Evolutionary conservation across 2,888 invertebrate genomes (phyloP).

Genomic region (Lithophane semibrunnea): DNA sequence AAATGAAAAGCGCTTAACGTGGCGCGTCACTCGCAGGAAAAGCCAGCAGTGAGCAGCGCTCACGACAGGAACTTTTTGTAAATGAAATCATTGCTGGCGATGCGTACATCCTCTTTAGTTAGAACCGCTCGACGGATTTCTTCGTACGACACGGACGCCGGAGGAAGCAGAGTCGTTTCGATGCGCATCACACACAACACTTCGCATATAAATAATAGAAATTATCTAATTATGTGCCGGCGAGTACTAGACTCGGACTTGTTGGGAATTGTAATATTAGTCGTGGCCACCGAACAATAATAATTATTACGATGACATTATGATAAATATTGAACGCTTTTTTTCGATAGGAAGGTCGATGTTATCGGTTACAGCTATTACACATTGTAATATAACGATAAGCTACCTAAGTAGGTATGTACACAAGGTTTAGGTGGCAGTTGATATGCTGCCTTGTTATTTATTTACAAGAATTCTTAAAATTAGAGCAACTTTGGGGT

Average conservation of each 20-base stretch:
- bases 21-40: conserved; percentile 80
- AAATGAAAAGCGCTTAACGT: conserved; percentile 78
- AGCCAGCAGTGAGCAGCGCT: conserved; percentile 69
- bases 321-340: conserved; percentile 83
- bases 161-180: conserved; percentile 84
- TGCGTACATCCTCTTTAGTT: conserved; percentile 86
- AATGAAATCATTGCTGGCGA: conserved; percentile 81
- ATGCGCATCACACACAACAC: conserved; percentile 81
- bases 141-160: conserved; percentile 77
- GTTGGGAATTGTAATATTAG: conserved; percentile 83
- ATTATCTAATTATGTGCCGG: conserved; percentile 88
- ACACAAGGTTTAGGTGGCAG: conserved; percentile 70
- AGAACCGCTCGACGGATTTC: conserved; percentile 82
- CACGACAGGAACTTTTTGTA: conserved; percentile 85
- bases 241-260: conserved; percentile 80
- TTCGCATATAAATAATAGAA: conserved; percentile 90
- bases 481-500: conserved; percentile 33
- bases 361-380: conserved; percentile 88
- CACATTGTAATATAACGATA: conserved; percentile 85
- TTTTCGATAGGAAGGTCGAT: conserved; percentile 85
- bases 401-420: conserved; percentile 83
- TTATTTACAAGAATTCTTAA: conserved; percentile 58
- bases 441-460: conserved; percentile 62
- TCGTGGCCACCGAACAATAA: conserved; percentile 74
- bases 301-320: conserved; percentile 81